Evolutionary conservation across 2,888 invertebrate genomes (phyloP), one percentile per base, ranked within the genome.

Genomic region (Mesorhabditis sp.): DNA sequence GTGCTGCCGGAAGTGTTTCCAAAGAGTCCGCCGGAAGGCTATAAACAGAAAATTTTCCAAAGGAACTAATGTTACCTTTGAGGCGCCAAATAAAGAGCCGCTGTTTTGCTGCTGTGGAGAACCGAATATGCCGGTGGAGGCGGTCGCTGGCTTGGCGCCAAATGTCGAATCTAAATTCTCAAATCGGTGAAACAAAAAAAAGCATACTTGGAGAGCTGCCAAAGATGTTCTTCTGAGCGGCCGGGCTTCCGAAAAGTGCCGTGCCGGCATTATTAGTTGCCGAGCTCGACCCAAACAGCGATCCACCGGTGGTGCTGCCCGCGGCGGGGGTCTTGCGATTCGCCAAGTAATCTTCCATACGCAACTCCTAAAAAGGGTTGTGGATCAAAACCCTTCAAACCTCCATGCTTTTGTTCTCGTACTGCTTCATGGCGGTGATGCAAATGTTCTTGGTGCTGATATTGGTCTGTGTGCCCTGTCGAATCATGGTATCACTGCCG

Each of bases 341-440:
- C 0, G 92, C 92, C 43, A 90, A 87, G 86, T 98, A 98, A 87
- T 98, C 97, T 85, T 97, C 97, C 69, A 92, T 88, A 7, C 97
- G 90, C 4, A 98, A 88, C 86, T 98, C 98, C 88, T 88, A 78
- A 58, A 80, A 78, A 61, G 71, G 44, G 44, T 43, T 65, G 44
- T 4, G 28, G 2, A 28, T 28, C 28, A 28, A 28, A 28, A 28
- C 28, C 28, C 28, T 28, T 28, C 28, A 4, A 65, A 43, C 88
- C 87, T 98, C 98, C 43, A 97, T 87, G 0, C 94, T 94, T 87
- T 97, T 98, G 66, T 86, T 87, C 85, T 97, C 96, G 86, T 97
- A 99, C 86, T 97, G 95, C 88, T 95, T 95, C 98, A 98, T 98
- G 71, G 94, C 94, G 0, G 95, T 95, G 73, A 98, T 96, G 86